Evolutionary conservation across 1,140 invertebrate genomes (phyloP).

Genomic region (Rhopalosiphum maidis): DNA sequence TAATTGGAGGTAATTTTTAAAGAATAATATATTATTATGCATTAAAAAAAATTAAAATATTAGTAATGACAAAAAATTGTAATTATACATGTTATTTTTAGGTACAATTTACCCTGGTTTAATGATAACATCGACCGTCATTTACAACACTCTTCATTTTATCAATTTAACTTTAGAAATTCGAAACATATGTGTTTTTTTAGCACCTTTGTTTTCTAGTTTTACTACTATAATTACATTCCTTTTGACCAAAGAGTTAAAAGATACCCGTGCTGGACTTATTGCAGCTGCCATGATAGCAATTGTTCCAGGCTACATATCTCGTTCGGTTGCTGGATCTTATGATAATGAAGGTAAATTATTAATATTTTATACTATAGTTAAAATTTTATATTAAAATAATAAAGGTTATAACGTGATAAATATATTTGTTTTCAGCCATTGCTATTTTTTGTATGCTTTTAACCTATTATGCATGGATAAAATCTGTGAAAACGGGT

Average conservation of each 20-base stretch:
- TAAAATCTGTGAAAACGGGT: slow-evolving; percentile 96
- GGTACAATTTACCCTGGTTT: slow-evolving; percentile 97
- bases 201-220: slow-evolving; percentile 96
- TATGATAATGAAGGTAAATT: slow-evolving; percentile 93
- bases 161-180: slow-evolving; percentile 96
- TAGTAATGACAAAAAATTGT: too few relatives aligned
- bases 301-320: slow-evolving; percentile 97
- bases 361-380: not conserved
- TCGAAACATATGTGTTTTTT: slow-evolving; percentile 96
- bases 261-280: slow-evolving; percentile 89
- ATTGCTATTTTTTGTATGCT: slow-evolving; percentile 99
- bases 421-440: slow-evolving; percentile 60
- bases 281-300: slow-evolving; percentile 94
- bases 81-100: slow-evolving; percentile 62
- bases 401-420: not conserved
- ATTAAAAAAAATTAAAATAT: not conserved
- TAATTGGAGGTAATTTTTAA: slow-evolving; percentile 81
- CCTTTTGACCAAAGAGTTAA: slow-evolving; percentile 92
- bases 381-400: not conserved
- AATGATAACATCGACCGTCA: slow-evolving; percentile 94
- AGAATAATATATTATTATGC: not conserved
- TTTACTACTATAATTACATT: slow-evolving; percentile 96
- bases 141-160: slow-evolving; percentile 88
- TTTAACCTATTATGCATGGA: slow-evolving; percentile 97
- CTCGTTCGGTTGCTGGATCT: slow-evolving; percentile 94